Base-by-base conservation (phyloP, 1,140 invertebrate species). In the Drosophila pachea region DNA sequence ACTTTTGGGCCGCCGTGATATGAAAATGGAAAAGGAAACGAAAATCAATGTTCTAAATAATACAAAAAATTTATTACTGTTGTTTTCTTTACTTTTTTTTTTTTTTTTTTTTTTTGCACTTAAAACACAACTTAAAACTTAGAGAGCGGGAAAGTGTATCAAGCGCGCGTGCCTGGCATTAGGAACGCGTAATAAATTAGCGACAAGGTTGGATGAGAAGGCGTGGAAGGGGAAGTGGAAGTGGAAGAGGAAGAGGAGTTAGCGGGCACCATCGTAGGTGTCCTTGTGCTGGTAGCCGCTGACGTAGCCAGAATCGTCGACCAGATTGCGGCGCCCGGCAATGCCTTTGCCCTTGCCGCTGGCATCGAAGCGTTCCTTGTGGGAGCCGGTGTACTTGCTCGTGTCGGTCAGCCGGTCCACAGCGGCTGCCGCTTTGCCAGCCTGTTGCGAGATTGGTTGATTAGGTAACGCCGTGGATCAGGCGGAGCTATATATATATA, bases 401-500 rank as follows among this genome's bases (percentile, higher is more conserved):
- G 95, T 93, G 86, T 97, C 96, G 7, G 97, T 99, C 69, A 99
- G 87, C 56, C 97, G 92, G 61, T 96, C 95, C 2, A 98, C 95
- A 4, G 96, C 93, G 4, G 93, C 93, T 0, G 93, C 93, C 16
- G 94, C 94, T 66, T 94, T 93, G 31, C 91, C 90, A 89, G 94
- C 89, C 90, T 92, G 33, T 7, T 3, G 8, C 22, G 22, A 22
- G 5, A 42, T 22, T 7, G 14, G 35, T n/a, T n/a, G n/a, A n/a
- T n/a, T n/a, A n/a, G n/a, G n/a, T n/a, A n/a, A n/a, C n/a, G n/a
- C n/a, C n/a, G n/a, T n/a, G n/a, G 5, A 22, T 38, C 3, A 12
- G 5, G 5, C 0, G 22, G n/a, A n/a, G n/a, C n/a, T 22, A 11
- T n/a, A 55, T 11, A 42, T 31, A 16, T 16, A 8, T 14, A 12